Percentiles rank a stretch among this genome's conserved stretches.
Conservation (phyloP, 2,888 invertebrate genomes). For the Hydroisotoma schaefferi region DNA sequence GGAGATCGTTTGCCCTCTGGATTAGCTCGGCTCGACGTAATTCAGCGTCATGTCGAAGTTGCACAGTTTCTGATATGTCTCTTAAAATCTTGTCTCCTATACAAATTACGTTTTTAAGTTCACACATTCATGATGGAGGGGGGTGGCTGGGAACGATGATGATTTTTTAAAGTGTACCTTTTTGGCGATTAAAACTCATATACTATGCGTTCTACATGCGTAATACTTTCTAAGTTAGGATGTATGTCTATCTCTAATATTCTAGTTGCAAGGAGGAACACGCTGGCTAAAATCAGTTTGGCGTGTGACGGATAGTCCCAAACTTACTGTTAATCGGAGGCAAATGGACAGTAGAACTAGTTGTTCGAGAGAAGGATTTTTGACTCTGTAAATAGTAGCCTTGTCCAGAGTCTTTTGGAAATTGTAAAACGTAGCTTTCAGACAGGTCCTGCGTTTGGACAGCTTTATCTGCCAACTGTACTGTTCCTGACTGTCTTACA, state of each 20-base stretch:
- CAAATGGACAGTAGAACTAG: constrained; percentile 30
- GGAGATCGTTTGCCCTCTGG: constrained; percentile 49
- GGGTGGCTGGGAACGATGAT: too few species aligned
- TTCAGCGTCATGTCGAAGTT: constrained; percentile 48
- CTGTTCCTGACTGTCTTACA: constrained; percentile 47
- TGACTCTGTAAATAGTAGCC: constrained; percentile 9
- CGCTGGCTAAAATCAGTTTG: background rate
- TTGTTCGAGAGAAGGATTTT: background rate
- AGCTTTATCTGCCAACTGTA: constrained; percentile 48
- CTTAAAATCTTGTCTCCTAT: constrained; percentile 49
- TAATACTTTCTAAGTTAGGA: too few species aligned
- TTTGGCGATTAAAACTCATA: too few species aligned
- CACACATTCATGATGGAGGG: too few species aligned
- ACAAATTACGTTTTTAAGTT: constrained; percentile 10
- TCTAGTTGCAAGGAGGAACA: too few species aligned
- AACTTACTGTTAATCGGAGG: constrained; percentile 40
- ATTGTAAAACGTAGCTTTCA: constrained; percentile 31
- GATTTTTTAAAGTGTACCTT: too few species aligned
- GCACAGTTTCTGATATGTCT: constrained; percentile 49
- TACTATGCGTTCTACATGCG: too few species aligned
- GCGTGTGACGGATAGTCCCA: too few species aligned
- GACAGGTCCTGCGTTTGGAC: constrained; percentile 40
- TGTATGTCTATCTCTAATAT: too few species aligned
- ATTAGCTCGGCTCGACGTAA: constrained; percentile 47
- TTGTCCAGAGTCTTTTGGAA: constrained; percentile 26